Percentiles rank a stretch among this genome's conserved stretches.
These are phyloP conservation scores for Naja naja DNA, from an alignment of 2,113 vertebrate species.

Conservation along the genomic window DNA sequence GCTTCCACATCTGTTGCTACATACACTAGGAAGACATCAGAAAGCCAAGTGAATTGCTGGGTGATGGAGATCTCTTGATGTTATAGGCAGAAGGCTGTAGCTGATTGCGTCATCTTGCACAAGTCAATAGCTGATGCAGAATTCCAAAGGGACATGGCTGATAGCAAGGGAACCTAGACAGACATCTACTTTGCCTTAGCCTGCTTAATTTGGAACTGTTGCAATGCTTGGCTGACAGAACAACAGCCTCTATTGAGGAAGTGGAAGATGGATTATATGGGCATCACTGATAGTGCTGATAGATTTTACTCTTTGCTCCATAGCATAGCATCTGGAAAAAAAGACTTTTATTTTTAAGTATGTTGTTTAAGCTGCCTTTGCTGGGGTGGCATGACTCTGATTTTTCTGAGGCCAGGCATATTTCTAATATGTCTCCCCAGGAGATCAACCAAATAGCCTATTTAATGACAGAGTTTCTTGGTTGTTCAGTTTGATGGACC, in stretches of 20 bases:
- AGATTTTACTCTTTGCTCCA: not conserved
- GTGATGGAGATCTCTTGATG: not conserved
- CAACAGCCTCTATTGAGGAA: not conserved
- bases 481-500: not conserved
- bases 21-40: not conserved
- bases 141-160: not conserved
- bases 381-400: not conserved
- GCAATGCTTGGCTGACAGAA: not conserved
- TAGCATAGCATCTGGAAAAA: not conserved
- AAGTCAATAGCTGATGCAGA: not conserved
- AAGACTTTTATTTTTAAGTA: not conserved
- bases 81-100: not conserved
- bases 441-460: not conserved
- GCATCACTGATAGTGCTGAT: not conserved
- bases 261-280: not conserved
- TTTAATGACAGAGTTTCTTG: not conserved
- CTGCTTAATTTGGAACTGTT: not conserved
- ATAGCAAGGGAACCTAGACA: not conserved
- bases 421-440: not conserved
- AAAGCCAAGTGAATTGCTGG: not conserved
- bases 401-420: not conserved
- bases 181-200: not conserved
- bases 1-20: not conserved
- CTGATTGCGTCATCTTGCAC: not conserved
- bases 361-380: not conserved